Evolutionary conservation across 1,140 invertebrate genomes (phyloP).

Genomic region (Caerostris darwini): DNA sequence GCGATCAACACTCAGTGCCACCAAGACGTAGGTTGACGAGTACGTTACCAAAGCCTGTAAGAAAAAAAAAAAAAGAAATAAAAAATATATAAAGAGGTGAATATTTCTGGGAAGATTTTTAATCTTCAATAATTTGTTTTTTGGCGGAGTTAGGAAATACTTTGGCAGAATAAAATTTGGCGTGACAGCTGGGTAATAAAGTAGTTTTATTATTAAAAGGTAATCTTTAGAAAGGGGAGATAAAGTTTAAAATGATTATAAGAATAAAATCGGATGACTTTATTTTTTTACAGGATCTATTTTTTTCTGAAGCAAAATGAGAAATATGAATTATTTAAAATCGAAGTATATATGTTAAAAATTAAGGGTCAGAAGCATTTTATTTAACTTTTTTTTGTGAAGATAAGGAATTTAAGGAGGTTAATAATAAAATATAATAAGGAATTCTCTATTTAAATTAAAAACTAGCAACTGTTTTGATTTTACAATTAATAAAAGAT

Average conservation of each 20-base stretch:
- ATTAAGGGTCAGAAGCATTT: no score
- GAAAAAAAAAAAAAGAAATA: neutral
- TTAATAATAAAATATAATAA: no score
- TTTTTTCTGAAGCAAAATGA: no score
- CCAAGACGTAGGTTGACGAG: slow-evolving; percentile 96
- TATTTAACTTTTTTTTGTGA: no score
- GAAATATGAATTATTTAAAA: no score
- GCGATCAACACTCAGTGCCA: slow-evolving; percentile 95
- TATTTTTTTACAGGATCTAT: no score
- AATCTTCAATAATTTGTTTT: neutral
- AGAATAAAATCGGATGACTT: no score
- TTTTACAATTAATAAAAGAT: no score
- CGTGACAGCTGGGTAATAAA: neutral
- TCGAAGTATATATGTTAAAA: no score
- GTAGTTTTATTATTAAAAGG: neutral
- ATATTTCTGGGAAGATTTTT: neutral
- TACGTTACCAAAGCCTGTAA: slow-evolving; percentile 91
- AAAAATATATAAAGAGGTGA: neutral
- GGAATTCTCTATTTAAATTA: no score
- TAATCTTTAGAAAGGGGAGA: neutral
- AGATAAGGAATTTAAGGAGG: no score
- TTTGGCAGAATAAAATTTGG: neutral
- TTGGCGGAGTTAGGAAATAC: neutral
- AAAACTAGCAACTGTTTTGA: no score
- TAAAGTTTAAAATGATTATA: neutral